A percentile compares a stretch with the other conserved stretches of the same genome.
Conservation (phyloP, 2,797 vertebrate genomes). For the Capromys pilorides region DNA sequence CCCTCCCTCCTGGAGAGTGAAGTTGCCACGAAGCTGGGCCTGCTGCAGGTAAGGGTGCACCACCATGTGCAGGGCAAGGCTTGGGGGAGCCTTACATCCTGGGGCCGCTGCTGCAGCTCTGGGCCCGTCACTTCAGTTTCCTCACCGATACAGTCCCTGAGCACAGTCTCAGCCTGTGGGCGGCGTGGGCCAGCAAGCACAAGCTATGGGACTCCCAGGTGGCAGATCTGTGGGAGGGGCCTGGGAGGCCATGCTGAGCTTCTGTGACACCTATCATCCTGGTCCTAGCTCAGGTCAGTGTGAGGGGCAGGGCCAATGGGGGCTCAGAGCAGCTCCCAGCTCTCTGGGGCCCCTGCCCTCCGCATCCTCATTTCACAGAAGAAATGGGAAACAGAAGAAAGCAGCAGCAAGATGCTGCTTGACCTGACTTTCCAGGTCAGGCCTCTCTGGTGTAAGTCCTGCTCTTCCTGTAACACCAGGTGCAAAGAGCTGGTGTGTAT, state of each 20-base stretch:
- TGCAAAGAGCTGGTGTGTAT: not conserved
- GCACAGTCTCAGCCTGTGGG: not conserved
- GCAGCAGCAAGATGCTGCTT: not conserved
- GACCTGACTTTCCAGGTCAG: not conserved
- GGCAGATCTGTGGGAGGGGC: not conserved
- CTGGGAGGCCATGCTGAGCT: accelerated
- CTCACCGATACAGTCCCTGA: not conserved
- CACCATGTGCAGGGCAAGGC: not conserved
- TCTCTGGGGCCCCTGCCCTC: not conserved
- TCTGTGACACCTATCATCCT: not conserved
- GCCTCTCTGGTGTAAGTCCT: not conserved
- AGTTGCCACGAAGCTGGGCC: conserved; percentile 14
- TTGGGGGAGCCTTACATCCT: not conserved
- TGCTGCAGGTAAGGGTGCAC: not conserved
- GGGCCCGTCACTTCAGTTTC: not conserved
- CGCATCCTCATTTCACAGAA: not conserved
- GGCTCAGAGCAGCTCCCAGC: not conserved
- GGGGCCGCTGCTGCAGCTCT: not conserved
- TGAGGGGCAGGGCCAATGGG: not conserved
- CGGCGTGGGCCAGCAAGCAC: not conserved
- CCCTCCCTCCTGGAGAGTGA: conserved; percentile 53
- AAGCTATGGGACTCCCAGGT: not conserved
- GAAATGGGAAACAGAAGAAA: not conserved
- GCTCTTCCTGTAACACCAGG: not conserved
- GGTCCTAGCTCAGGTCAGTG: not conserved